phyloP scores from a whole-genome alignment of 1,140 invertebrate genomes.

The Lysiphlebus fabarum region DNA sequence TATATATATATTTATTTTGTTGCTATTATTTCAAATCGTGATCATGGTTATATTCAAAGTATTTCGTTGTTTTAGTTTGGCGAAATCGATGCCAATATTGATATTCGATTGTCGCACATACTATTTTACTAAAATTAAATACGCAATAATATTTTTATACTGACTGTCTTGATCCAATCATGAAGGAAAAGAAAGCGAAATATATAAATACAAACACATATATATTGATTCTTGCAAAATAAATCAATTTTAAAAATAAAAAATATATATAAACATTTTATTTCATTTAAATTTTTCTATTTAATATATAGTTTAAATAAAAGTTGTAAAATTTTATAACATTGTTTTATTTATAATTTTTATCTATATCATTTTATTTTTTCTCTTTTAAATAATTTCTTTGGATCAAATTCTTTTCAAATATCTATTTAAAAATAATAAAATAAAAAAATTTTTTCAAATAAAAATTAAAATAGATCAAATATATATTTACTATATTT shows the following conservation, averaged over 20 bases:
- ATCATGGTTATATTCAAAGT: too few relatives aligned
- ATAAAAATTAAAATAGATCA: too few relatives aligned
- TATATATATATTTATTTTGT: not conserved
- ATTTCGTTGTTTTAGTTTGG: not conserved
- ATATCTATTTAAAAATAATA: too few relatives aligned
- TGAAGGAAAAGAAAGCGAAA: slow-evolving; percentile 21
- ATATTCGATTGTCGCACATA: slow-evolving; percentile 16
- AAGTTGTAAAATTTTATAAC: too few relatives aligned
- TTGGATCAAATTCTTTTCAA: too few relatives aligned
- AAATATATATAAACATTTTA: not conserved
- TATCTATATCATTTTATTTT: too few relatives aligned
- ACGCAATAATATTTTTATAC: slow-evolving; percentile 12
- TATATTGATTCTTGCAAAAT: not conserved
- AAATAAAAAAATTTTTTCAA: too few relatives aligned
- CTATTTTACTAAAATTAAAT: not conserved
- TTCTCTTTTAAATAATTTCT: too few relatives aligned
- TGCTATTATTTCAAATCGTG: not conserved
- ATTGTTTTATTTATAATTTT: too few relatives aligned
- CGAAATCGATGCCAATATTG: slow-evolving; percentile 21
- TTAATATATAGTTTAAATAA: not conserved
- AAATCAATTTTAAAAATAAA: too few relatives aligned
- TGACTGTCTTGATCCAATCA: slow-evolving; percentile 11
- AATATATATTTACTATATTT: too few relatives aligned
- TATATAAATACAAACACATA: not conserved
- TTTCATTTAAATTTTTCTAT: too few relatives aligned